A percentile compares a stretch with the other conserved stretches of the same genome.
phyloP scores from a whole-genome alignment of 92 coral and sea anemone species.

The Siderastrea radians region DNA sequence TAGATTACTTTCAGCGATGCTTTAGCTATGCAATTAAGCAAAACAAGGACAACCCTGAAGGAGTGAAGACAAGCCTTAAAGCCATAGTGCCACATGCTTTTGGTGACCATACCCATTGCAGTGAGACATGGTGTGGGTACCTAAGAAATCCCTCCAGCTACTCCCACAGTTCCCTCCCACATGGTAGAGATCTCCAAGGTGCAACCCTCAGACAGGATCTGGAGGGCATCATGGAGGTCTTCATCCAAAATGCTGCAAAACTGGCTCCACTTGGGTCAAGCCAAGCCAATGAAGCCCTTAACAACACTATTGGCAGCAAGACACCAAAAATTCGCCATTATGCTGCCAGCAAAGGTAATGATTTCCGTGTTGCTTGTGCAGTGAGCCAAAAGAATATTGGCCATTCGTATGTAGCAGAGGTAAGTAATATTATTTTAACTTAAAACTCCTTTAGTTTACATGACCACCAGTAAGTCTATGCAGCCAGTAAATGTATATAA shows the following conservation, averaged over 20 bases:
- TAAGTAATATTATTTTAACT: neutral
- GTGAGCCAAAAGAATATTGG: constrained; percentile 26
- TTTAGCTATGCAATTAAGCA: constrained; percentile 56
- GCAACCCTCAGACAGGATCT: constrained; percentile 27
- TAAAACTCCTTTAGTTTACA: neutral
- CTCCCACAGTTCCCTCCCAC: constrained; percentile 37
- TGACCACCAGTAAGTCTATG: too few species aligned
- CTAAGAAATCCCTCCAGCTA: constrained; percentile 34
- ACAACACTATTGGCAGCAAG: constrained; percentile 58
- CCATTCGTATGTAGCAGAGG: constrained; percentile 14
- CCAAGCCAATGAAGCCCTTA: constrained; percentile 50
- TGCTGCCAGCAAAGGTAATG: constrained; percentile 51
- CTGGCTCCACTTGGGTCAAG: constrained; percentile 56
- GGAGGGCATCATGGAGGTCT: constrained; percentile 12
- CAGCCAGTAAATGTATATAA: neutral
- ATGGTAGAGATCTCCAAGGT: constrained; percentile 59
- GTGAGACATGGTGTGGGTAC: constrained; percentile 58
- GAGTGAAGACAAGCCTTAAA: constrained; percentile 38
- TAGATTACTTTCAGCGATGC: constrained; percentile 30
- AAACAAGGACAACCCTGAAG: constrained; percentile 35
- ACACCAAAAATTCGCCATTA: constrained; percentile 67
- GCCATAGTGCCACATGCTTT: constrained; percentile 66
- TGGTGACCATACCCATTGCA: constrained; percentile 48
- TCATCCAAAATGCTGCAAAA: constrained; percentile 31
- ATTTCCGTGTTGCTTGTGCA: constrained; percentile 48